Conservation (phyloP, 2,797 vertebrate genomes). For the Gadopsis marmoratus region DNA sequence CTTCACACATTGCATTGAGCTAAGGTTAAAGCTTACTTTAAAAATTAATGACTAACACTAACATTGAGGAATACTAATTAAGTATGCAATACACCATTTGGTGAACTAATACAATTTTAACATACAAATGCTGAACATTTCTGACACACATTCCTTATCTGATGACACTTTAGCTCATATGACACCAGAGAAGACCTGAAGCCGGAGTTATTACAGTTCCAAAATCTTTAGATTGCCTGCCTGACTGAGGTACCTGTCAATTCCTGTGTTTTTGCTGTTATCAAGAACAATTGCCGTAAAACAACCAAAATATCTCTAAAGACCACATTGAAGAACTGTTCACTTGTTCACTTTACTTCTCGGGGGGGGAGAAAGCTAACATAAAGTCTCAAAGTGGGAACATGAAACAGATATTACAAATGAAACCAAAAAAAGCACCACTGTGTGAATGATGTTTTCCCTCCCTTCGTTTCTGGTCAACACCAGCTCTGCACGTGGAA, state of each 20-base stretch:
- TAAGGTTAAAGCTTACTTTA: conserved; percentile 10
- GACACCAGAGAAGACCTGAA: conserved; percentile 81
- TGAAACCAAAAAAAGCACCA: background rate
- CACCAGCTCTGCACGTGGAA: conserved; percentile 55
- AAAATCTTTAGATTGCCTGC: conserved; percentile 71
- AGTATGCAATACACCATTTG: conserved; percentile 20
- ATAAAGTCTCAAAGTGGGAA: background rate
- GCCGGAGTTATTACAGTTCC: conserved; percentile 77
- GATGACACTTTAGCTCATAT: conserved; percentile 83
- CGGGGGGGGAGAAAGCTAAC: background rate
- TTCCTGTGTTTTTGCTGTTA: conserved; percentile 44
- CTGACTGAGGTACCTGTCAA: conserved; percentile 75
- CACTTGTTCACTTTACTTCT: background rate
- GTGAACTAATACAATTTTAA: conserved; percentile 43
- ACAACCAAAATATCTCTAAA: conserved; percentile 15
- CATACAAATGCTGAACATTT: conserved; percentile 38
- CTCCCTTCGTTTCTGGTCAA: conserved; percentile 26
- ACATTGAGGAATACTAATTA: conserved; percentile 35
- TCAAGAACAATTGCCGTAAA: conserved; percentile 1
- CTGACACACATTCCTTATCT: conserved; percentile 79
- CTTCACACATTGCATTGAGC: background rate
- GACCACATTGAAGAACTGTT: background rate
- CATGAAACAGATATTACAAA: background rate
- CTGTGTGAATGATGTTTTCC: conserved; percentile 12
- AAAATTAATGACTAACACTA: conserved; percentile 56